These are phyloP conservation scores for Calephelis perditalis DNA, from an alignment of 2,888 invertebrate genomes.

Conservation along the genomic window DNA sequence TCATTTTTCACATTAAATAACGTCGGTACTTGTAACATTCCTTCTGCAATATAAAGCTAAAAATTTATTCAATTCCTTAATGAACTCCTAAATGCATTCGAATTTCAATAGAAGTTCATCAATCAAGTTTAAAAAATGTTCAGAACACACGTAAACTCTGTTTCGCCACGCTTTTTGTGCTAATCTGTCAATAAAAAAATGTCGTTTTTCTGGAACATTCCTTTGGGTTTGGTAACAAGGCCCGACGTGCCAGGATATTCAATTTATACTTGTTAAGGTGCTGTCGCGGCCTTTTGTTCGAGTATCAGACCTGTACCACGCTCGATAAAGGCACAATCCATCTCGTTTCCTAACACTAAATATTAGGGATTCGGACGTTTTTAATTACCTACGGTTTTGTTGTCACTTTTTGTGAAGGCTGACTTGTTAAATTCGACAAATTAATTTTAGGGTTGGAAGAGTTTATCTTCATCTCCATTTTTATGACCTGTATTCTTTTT, in stretches of 20 bases:
- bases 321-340: conserved; percentile 19
- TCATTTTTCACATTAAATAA: no score
- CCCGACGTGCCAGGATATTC: conserved; percentile 50
- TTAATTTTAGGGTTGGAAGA: background rate
- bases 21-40: no score
- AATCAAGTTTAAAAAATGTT: conserved; percentile 42
- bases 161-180: conserved; percentile 58
- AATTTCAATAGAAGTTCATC: conserved; percentile 29
- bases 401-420: background rate
- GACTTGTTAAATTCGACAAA: conserved; percentile 11
- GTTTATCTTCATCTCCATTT: no score
- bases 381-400: conserved; percentile 1
- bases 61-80: no score
- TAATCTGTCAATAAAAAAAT: conserved; percentile 33
- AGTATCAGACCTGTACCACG: conserved; percentile 30
- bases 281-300: conserved; percentile 47
- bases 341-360: conserved; percentile 14
- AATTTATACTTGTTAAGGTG: conserved; percentile 55
- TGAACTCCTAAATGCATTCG: conserved; percentile 12
- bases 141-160: conserved; percentile 43
- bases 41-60: no score
- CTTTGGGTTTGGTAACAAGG: conserved; percentile 15
- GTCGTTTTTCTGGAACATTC: conserved; percentile 30
- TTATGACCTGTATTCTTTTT: no score
- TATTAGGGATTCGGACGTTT: conserved; percentile 5